Base-by-base conservation (phyloP, 2,797 vertebrate genomes). In the Bucorvus abyssinicus region DNA sequence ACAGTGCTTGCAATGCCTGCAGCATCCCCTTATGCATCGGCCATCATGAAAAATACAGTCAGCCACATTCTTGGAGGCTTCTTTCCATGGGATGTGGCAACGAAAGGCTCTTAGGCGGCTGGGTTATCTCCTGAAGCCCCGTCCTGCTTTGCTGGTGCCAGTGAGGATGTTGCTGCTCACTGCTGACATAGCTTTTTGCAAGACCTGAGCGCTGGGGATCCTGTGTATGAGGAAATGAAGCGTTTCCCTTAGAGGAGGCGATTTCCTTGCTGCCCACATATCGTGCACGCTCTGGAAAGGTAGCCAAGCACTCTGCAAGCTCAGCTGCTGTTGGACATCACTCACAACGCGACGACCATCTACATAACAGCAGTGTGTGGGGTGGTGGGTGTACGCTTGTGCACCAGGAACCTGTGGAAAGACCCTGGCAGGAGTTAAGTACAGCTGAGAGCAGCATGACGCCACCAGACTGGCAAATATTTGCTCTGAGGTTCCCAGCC, bases 261-360 rank as follows among this genome's bases (percentile, higher is more conserved):
- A 22, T 68, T 53, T 40, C n/a, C 45, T 44, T 38, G 2, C 36
- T 79, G 75, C 67, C 68, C 59, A 21, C 14, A 1, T 55, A 2
- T 0, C 3, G 9, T 59, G 38, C 16, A 0, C 1, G 1, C 36
- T 44, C 5, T 38, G 61, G 8, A 29, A 13, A 42, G 45, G 47
- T 3, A 55, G 11, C 32, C 14, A 22, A 42, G 47, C 44, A 0
- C 42, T 61, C 23, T 9, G 45, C 26, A 15, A 40, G 59, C 50
- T 70, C 47, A 69, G 1, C 32, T 59, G 36, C 68, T 57, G 18
- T 23, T 53, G 26, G 5, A 4, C 44, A 22, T 15, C 18, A 0
- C 27, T 81, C 1, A 0, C 5, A 34, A 15, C 9, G 14, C 9
- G 0, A 12, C 3, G 18, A 2, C 30, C 55, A 4, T 12, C 3